Evolutionary conservation across 2,113 vertebrate species (phyloP).

Genomic region (Cephalopholis sonnerati): DNA sequence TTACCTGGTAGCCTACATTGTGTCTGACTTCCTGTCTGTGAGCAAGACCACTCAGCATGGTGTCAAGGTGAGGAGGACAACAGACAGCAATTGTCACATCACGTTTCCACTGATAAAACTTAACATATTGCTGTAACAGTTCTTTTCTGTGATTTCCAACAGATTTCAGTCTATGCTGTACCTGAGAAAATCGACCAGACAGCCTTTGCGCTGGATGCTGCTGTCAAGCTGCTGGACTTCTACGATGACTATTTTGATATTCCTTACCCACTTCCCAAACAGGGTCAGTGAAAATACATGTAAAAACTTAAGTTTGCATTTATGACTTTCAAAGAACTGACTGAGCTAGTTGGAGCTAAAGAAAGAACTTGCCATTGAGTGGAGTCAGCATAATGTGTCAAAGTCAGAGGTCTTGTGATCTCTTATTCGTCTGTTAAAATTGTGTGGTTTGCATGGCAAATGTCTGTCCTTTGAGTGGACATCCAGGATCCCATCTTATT

Average conservation of each 20-base stretch:
- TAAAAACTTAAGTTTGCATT: not conserved
- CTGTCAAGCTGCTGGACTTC: conserved; percentile 92
- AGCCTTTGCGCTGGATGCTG: conserved; percentile 88
- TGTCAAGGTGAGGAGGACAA: conserved; percentile 86
- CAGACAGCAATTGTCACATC: not conserved
- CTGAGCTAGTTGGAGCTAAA: not conserved
- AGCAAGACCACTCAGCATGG: conserved; percentile 89
- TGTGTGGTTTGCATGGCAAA: not conserved
- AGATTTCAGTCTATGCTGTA: conserved; percentile 91
- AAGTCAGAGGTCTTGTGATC: not conserved
- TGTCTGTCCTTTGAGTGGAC: fast-evolving
- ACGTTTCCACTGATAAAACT: not conserved
- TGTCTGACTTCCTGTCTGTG: conserved; percentile 92
- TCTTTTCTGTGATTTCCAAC: conserved; percentile 11
- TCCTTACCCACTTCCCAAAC: conserved; percentile 92
- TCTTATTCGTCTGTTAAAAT: not conserved
- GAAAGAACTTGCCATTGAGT: too few species aligned
- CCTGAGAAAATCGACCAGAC: conserved; percentile 92
- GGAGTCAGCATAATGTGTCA: not conserved
- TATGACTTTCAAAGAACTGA: not conserved
- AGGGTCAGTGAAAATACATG: conserved; percentile 48
- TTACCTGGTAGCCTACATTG: conserved; percentile 93
- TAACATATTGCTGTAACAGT: not conserved
- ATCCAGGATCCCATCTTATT: not conserved
- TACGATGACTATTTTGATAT: conserved; percentile 93